A percentile compares a stretch with the other conserved stretches of the same genome.
Evolutionary conservation across 2,113 vertebrate genomes (phyloP).

Genomic region (Arothron firmamentum): DNA sequence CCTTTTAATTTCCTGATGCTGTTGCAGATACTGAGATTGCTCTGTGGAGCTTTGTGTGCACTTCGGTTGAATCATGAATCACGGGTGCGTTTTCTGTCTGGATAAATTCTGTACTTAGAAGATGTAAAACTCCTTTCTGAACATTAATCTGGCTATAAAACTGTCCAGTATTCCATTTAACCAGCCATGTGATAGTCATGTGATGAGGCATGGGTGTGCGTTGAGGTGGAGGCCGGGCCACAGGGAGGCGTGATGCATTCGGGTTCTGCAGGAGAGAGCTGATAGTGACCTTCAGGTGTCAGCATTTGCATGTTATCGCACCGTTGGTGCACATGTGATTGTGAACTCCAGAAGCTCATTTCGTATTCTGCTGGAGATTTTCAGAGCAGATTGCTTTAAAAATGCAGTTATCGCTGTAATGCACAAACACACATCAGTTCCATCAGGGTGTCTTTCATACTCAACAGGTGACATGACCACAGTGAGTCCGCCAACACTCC

Average conservation of each 20-base stretch:
- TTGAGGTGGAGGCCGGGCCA: conserved; percentile 2
- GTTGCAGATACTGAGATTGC: not conserved
- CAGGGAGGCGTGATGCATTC: conserved; percentile 12
- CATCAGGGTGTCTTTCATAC: too few species aligned
- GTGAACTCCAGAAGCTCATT: conserved; percentile 39
- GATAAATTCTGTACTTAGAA: conserved; percentile 2
- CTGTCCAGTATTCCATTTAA: conserved; percentile 12
- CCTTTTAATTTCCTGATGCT: not conserved
- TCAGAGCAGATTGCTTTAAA: conserved; percentile 49
- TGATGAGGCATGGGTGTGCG: conserved; percentile 1
- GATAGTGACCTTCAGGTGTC: conserved; percentile 64
- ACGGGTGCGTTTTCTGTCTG: not conserved
- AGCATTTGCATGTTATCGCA: conserved; percentile 60
- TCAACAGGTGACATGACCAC: conserved; percentile 3
- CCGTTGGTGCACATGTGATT: conserved; percentile 14
- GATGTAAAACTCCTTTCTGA: not conserved
- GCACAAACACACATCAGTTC: conserved; percentile 14
- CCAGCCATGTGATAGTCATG: conserved; percentile 16
- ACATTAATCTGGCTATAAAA: conserved; percentile 33
- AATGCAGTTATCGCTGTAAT: conserved; percentile 39
- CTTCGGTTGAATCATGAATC: not conserved
- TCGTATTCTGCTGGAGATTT: conserved; percentile 40
- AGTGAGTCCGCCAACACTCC: conserved; percentile 19
- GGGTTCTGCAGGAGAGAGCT: conserved; percentile 31
- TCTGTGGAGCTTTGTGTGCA: conserved; percentile 4